A percentile compares a stretch with the other conserved stretches of the same genome.
Conservation (phyloP, 2,888 invertebrate genomes). For the Exocentrus adspersus region DNA sequence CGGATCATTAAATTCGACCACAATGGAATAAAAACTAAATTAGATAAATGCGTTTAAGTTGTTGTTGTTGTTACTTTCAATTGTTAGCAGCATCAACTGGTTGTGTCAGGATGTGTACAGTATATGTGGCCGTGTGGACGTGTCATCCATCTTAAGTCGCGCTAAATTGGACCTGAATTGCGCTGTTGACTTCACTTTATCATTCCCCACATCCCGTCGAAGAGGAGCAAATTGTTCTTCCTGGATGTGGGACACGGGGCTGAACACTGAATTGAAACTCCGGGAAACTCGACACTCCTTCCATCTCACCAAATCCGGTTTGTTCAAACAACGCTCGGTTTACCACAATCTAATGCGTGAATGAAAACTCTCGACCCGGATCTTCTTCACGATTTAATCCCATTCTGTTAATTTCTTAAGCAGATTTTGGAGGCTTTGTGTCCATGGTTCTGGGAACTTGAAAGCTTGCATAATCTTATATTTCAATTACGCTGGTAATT, state of each 20-base stretch:
- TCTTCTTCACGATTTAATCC: constrained; percentile 37
- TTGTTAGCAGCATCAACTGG: constrained; percentile 52
- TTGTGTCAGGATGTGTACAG: constrained; percentile 44
- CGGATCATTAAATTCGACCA: constrained; percentile 38
- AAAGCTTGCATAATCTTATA: constrained; percentile 37
- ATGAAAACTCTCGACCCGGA: constrained; percentile 29
- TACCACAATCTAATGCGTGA: constrained; percentile 16
- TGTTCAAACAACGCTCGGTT: constrained; percentile 8
- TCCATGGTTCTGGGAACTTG: constrained; percentile 29
- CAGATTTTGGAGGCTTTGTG: constrained; percentile 26
- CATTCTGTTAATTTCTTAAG: constrained; percentile 36
- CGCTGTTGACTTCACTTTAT: constrained; percentile 52
- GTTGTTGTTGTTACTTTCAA: constrained; percentile 46
- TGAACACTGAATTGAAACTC: neutral
- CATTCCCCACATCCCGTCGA: constrained; percentile 41
- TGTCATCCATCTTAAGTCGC: constrained; percentile 36
- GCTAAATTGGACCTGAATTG: constrained; percentile 42
- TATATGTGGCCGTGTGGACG: constrained; percentile 25
- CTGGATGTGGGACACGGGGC: neutral
- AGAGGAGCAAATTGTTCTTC: constrained; percentile 3
- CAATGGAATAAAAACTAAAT: constrained; percentile 43
- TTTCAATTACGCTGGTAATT: constrained; percentile 40
- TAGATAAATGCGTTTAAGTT: constrained; percentile 38
- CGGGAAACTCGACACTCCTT: neutral
- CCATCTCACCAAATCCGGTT: constrained; percentile 4